Evolutionary conservation across 2,113 vertebrate genomes (phyloP).

Genomic region (Chunga burmeisteri): DNA sequence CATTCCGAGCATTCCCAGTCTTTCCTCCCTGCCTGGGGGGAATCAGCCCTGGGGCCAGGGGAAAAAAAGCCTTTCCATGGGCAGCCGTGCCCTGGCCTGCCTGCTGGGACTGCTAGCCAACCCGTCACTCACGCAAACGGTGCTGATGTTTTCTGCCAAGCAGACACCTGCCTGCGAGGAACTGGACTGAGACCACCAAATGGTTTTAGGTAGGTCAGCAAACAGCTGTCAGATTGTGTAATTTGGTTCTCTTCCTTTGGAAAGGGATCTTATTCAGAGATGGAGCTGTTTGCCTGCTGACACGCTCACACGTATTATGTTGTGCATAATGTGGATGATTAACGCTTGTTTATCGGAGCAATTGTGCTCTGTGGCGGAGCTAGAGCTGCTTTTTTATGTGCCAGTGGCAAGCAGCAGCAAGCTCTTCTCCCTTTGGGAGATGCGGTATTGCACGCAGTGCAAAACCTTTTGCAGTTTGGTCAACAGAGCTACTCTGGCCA

Average conservation of each 20-base stretch:
- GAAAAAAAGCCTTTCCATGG: background rate
- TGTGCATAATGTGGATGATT: conserved; percentile 76
- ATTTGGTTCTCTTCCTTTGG: conserved; percentile 74
- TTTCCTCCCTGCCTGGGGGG: background rate
- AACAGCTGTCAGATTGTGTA: conserved; percentile 75
- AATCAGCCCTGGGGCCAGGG: background rate
- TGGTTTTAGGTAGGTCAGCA: conserved; percentile 72
- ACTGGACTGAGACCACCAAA: conserved; percentile 69
- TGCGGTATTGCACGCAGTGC: background rate
- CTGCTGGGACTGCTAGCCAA: conserved; percentile 4
- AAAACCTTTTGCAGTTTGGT: conserved; percentile 1
- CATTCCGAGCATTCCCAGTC: background rate
- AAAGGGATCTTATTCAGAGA: conserved; percentile 37
- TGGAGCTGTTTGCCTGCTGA: conserved; percentile 59
- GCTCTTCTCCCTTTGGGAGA: conserved; percentile 16
- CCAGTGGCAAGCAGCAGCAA: conserved; percentile 52
- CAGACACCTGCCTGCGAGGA: conserved; percentile 71
- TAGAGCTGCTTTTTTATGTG: conserved; percentile 38
- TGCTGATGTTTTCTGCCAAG: conserved; percentile 53
- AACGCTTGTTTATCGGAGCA: conserved; percentile 70
- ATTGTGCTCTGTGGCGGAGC: conserved; percentile 63
- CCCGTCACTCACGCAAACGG: conserved; percentile 37
- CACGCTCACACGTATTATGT: conserved; percentile 71
- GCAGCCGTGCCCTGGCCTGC: background rate
- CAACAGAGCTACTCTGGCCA: background rate